phyloP scores from a whole-genome alignment of 2,888 invertebrate genomes.

The Cyaniris semiargus region DNA sequence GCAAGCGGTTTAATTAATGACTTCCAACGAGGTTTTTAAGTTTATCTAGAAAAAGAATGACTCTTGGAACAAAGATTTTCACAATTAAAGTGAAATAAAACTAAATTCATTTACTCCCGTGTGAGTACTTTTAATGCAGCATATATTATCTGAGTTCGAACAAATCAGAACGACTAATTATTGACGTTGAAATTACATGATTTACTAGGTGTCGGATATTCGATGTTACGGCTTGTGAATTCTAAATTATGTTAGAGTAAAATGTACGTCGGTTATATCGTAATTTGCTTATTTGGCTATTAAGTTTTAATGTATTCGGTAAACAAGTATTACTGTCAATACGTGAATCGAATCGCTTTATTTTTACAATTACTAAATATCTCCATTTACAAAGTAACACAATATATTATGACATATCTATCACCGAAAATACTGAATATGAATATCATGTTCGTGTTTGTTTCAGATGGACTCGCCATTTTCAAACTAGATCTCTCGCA shows the following conservation, averaged over 20 bases:
- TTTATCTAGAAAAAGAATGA: slow-evolving; percentile 35
- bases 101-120: slow-evolving; percentile 3
- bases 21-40: slow-evolving; percentile 34
- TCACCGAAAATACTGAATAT: not conserved
- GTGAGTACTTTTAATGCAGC: not conserved
- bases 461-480: slow-evolving; percentile 65
- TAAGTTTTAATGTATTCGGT: not conserved
- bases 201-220: not conserved
- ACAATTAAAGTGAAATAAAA: slow-evolving; percentile 8
- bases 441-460: slow-evolving; percentile 32
- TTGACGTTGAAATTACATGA: not conserved
- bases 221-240: not conserved
- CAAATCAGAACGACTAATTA: not conserved
- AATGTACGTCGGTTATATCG: not conserved
- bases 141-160: not conserved
- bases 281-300: not conserved
- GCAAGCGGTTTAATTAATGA: slow-evolving; percentile 42
- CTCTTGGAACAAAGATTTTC: slow-evolving; percentile 13
- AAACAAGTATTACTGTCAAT: not conserved
- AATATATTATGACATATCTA: too few relatives aligned
- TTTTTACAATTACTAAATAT: not conserved
- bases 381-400: too few relatives aligned
- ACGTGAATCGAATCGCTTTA: not conserved
- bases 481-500: slow-evolving; percentile 82
- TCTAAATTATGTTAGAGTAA: not conserved